phyloP scores from a whole-genome alignment of 1,140 invertebrate species.

The Tetraneura akinire region DNA sequence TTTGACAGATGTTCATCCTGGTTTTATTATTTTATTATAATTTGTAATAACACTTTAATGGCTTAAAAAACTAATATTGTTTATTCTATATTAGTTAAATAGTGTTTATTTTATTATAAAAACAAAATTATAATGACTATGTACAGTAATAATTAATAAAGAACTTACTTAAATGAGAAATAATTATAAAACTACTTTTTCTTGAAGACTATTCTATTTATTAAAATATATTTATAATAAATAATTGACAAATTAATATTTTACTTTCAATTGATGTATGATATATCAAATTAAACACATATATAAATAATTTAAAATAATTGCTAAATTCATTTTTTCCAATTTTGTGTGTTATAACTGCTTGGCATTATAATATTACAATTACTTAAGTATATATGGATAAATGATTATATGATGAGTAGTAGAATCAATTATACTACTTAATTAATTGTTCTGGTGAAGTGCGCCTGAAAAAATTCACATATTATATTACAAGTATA shows the following conservation, averaged over 20 bases:
- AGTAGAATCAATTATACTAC: too few relatives aligned
- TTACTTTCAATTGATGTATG: too few relatives aligned
- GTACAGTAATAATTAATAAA: not conserved
- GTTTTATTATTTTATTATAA: not conserved
- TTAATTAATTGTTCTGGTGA: too few relatives aligned
- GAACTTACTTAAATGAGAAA: not conserved
- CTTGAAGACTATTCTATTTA: not conserved
- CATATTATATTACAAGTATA: too few relatives aligned
- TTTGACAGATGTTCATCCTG: not conserved
- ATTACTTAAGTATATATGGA: too few relatives aligned
- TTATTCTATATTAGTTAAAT: conserved; percentile 11
- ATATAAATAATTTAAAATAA: not conserved
- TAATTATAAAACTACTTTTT: not conserved
- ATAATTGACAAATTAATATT: too few relatives aligned
- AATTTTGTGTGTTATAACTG: too few relatives aligned
- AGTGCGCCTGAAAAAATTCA: too few relatives aligned
- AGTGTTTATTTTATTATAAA: not conserved
- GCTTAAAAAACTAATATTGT: not conserved
- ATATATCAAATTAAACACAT: not conserved
- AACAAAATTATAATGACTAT: not conserved
- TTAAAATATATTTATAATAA: not conserved
- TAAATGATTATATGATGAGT: too few relatives aligned
- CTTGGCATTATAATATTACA: too few relatives aligned
- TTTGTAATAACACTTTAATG: not conserved
- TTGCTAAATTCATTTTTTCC: too few relatives aligned